A percentile compares a stretch with the other conserved stretches of the same genome.
Evolutionary conservation across 2,888 invertebrate genomes (phyloP).

Genomic region (Rotaria socialis): DNA sequence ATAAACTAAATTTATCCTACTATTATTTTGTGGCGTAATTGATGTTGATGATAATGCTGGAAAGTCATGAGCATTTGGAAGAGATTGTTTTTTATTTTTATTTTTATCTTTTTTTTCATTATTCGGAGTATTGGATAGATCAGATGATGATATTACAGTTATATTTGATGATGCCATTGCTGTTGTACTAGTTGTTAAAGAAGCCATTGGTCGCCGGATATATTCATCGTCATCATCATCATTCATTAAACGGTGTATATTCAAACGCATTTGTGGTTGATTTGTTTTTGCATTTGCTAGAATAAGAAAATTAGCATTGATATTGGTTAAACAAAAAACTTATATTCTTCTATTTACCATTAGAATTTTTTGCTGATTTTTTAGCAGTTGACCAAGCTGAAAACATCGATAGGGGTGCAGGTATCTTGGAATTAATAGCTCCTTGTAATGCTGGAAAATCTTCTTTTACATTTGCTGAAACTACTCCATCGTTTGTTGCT

Average conservation of each 20-base stretch:
- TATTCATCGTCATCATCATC: neutral
- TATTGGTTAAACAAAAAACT: neutral
- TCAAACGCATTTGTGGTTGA: conserved; percentile 12
- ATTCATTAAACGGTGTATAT: neutral
- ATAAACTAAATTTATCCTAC: neutral
- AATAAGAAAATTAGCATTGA: neutral
- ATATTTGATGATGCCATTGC: neutral
- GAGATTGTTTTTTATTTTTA: neutral
- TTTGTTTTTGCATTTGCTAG: neutral
- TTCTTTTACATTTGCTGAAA: neutral
- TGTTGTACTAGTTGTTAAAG: neutral
- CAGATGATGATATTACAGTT: neutral
- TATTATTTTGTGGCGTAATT: neutral
- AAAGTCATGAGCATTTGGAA: conserved; percentile 1
- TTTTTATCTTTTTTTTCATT: neutral
- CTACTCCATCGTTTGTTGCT: neutral
- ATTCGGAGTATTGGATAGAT: neutral
- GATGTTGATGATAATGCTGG: neutral
- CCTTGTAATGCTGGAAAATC: conserved; percentile 38
- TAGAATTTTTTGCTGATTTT: neutral
- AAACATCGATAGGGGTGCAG: neutral
- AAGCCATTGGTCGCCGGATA: neutral
- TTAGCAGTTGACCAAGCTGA: neutral
- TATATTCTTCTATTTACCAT: neutral
- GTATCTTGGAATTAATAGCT: neutral